Evolutionary conservation across 2,797 vertebrate genomes (phyloP), one percentile per base, ranked within the genome.

Genomic region (Malacoctenus gilli): DNA sequence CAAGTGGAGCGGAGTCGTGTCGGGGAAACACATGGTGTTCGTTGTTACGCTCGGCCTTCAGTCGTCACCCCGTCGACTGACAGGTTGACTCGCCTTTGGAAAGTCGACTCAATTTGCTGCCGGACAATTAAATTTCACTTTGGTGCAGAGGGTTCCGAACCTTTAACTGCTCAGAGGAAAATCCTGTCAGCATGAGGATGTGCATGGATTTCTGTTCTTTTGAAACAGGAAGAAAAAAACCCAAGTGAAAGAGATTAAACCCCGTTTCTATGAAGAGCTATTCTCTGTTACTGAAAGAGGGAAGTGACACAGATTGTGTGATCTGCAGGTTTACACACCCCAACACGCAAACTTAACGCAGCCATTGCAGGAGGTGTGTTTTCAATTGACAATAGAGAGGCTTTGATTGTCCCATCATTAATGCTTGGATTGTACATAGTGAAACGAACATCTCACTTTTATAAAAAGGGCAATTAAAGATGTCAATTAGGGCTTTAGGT

Each of bases 281-380:
- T 56, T 76, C 34, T 49, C 25, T 63, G 61, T 83, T 55, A 53
- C 40, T 6, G 9, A 72, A 83, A 83, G 2, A 63, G 37, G 75
- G 76, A 87, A 85, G 57, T 80, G 66, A 72, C 31, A 53, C 43
- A 6, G 19, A 56, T 64, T 22, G 11, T 44, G 52, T 30, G n/a
- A 55, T 31, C n/a, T 11, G 37, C 46, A 50, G 30, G 23, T 7
- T 16, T 14, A 5, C 19, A 10, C 13, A 39, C 15, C 25, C 1
- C 8, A 5, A 20, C 11, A 21, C 5, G 2, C 9, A 21, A 12
- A 20, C 11, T 39, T 39, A n/a, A n/a, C n/a, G n/a, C n/a, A n/a
- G n/a, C n/a, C n/a, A n/a, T n/a, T n/a, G n/a, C n/a, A n/a, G n/a
- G n/a, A n/a, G n/a, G n/a, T n/a, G n/a, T n/a, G n/a, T n/a, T n/a